Evolutionary conservation across 2,797 vertebrate genomes (phyloP), one percentile per base, ranked within the genome.

Genomic region (Acestrorhynchus altus): DNA sequence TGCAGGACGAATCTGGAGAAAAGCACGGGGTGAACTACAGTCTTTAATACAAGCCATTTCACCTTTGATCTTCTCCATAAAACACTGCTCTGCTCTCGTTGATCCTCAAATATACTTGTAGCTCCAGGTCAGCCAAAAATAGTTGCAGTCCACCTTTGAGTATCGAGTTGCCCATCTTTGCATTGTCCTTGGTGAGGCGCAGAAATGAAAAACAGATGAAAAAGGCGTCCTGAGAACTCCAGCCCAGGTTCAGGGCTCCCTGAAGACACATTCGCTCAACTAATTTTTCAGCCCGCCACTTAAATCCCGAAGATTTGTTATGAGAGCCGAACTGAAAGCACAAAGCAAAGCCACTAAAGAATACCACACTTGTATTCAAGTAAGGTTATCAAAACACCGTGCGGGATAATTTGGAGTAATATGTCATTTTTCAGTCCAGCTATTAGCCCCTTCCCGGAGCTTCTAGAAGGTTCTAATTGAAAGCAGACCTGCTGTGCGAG

Each of bases 301-400:
- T 82, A 66, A 72, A 63, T 57, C 52, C 56, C 2, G 0, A 74
- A 57, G 60, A 73, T 76, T 49, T 66, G 63, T 51, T 57, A 69
- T 40, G 61, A 75, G 66, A 80, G 70, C 15, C 13, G 26, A 70
- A 51, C 64, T 44, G 49, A 61, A 52, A 72, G 56, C 51, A 67
- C 24, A 8, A 54, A 59, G 13, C 22, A 24, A 84, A 42, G 0
- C 42, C 77, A 71, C 72, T 52, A 42, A 61, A 74, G 66, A 59
- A 77, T 63, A 15, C 47, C 42, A 13, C 39, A 28, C 49, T 42
- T 28, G 60, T 39, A 20, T 78, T 67, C 9, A 12, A 65, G 46
- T 3, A 65, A 68, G 85, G 81, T 83, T 83, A 84, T 81, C 64
- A 78, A 79, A 84, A 84, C 82, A 85, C 66, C 39, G 46, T 24